phyloP scores from a whole-genome alignment of 1,140 invertebrate species.

The Centruroides vittatus region DNA sequence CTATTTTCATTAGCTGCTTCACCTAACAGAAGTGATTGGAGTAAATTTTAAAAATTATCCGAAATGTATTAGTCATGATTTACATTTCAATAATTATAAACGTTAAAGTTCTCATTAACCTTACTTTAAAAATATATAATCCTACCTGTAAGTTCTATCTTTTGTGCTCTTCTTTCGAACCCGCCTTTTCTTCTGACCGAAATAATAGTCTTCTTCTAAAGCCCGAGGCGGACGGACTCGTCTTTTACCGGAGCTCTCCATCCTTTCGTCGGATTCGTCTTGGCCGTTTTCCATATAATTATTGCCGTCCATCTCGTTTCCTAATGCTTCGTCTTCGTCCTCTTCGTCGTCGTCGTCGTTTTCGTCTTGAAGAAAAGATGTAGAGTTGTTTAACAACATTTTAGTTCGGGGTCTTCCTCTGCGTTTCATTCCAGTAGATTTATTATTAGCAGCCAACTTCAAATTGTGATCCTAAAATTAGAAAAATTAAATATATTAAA shows the following conservation, averaged over 20 bases:
- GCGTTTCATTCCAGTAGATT: too few species aligned
- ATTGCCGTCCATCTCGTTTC: constrained; percentile 16
- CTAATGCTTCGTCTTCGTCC: background rate
- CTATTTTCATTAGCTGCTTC: too few species aligned
- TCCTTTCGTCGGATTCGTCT: too few species aligned
- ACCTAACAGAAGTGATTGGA: too few species aligned
- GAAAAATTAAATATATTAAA: background rate
- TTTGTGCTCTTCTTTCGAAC: background rate
- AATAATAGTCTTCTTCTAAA: constrained; percentile 26
- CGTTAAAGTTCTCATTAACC: too few species aligned
- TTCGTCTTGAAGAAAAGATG: too few species aligned
- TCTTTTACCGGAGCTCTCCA: background rate
- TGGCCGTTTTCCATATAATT: background rate
- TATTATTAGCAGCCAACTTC: background rate
- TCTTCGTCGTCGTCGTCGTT: too few species aligned
- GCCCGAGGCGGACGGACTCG: constrained; percentile 22
- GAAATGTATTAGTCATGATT: background rate
- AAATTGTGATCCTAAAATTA: constrained; percentile 14
- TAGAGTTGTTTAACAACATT: too few species aligned
- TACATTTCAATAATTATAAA: too few species aligned
- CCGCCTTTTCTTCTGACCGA: constrained; percentile 18
- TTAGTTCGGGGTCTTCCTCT: too few species aligned
- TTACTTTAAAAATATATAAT: background rate
- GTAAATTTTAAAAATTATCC: too few species aligned
- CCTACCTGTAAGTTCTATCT: constrained; percentile 12